These are phyloP conservation scores for Branchinecta lindahli DNA, from an alignment of 1,140 invertebrate species.

Conservation along the genomic window DNA sequence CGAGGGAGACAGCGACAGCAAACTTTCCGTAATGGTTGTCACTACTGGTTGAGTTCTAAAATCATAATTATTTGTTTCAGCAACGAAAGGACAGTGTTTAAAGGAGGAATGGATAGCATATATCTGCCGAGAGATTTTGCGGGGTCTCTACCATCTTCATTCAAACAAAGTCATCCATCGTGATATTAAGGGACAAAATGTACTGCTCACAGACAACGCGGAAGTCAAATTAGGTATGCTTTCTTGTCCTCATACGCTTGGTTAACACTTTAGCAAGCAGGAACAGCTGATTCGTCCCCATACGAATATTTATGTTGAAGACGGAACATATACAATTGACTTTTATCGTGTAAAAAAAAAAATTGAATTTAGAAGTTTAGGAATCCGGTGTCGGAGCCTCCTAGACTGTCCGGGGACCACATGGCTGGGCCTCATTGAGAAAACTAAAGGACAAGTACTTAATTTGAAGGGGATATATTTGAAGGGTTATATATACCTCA, in stretches of 20 bases:
- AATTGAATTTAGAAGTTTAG: too few species aligned
- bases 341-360: too few species aligned
- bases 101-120: constrained; percentile 99
- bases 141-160: constrained; percentile 93
- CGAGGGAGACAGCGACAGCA: too few species aligned
- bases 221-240: constrained; percentile 85
- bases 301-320: neutral
- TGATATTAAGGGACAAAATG: constrained; percentile 99
- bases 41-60: neutral
- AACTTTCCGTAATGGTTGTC: too few species aligned
- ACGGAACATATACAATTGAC: too few species aligned
- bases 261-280: neutral
- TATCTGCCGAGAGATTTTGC: constrained; percentile 90
- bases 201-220: constrained; percentile 95
- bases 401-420: too few species aligned
- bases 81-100: constrained; percentile 89
- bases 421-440: too few species aligned
- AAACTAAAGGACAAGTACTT: too few species aligned
- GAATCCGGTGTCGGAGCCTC: too few species aligned
- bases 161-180: constrained; percentile 98
- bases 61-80: constrained; percentile 27
- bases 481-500: too few species aligned
- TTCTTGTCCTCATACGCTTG: constrained; percentile 22
- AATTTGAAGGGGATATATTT: too few species aligned
- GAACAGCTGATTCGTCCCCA: neutral